Conservation (phyloP, 2,888 invertebrate genomes). For the Trichopoda pennipes region DNA sequence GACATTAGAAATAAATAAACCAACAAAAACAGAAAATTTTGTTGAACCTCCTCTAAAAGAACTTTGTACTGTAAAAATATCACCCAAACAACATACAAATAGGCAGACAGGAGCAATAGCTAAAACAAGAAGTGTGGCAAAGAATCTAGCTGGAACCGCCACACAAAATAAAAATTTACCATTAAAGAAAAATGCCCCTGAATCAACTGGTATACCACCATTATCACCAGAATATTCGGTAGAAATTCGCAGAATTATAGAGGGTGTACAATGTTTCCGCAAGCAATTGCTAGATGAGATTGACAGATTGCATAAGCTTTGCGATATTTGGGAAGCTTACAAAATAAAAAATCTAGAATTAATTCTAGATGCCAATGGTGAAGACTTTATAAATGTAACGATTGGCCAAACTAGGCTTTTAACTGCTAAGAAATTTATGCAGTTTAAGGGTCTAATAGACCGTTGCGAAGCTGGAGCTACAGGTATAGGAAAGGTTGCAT, state of each 20-base stretch:
- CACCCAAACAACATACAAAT: too few species aligned
- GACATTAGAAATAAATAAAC: too few species aligned
- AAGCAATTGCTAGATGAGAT: too few species aligned
- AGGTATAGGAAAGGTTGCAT: slow-evolving; percentile 58
- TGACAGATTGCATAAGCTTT: slow-evolving; percentile 80
- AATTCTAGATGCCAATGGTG: slow-evolving; percentile 77
- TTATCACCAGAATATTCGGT: too few species aligned
- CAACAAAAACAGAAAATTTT: too few species aligned
- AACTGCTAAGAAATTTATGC: slow-evolving; percentile 87
- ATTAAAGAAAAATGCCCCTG: slow-evolving; percentile 33
- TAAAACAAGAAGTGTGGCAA: too few species aligned
- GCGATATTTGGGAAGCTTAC: slow-evolving; percentile 82
- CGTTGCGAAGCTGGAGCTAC: slow-evolving; percentile 75
- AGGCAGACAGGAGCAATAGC: too few species aligned
- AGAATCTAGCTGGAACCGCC: too few species aligned
- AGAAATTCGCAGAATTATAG: too few species aligned
- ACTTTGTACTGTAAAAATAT: too few species aligned
- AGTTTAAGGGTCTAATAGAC: slow-evolving; percentile 84
- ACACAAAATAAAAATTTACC: slow-evolving; percentile 16
- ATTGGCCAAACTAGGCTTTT: slow-evolving; percentile 89
- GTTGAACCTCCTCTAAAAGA: too few species aligned
- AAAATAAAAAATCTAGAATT: slow-evolving; percentile 71
- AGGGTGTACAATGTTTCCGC: slow-evolving; percentile 76
- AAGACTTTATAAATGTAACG: slow-evolving; percentile 85
- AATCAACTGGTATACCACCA: too few species aligned